Base-by-base conservation (phyloP, 2,888 invertebrate genomes). In the Mythimna pallens region DNA sequence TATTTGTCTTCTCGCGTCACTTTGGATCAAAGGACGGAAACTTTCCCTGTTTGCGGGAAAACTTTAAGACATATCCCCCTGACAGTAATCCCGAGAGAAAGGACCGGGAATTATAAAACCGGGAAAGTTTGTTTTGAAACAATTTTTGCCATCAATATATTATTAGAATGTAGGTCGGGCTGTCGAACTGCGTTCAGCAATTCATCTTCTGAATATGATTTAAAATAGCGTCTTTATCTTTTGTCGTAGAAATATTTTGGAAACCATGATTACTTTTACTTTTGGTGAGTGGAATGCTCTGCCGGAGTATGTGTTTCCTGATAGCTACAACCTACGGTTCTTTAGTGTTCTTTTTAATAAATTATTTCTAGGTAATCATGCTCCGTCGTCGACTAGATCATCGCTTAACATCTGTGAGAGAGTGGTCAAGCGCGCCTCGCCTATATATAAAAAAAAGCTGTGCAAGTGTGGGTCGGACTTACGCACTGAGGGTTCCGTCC, bases 31-130 rank as follows among this genome's bases (percentile, higher is more conserved):
- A 77, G 77, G 68, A 77, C 74, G 68, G 34, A 71, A 75, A 86
- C 76, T 80, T 84, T 81, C 64, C 72, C 70, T 78, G 78, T 83
- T 83, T 76, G 83, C 73, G 74, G 73, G 68, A 70, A 83, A 85
- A 76, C 50, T 85, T 83, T 55, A 20, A 70, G 70, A 76, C 76
- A 71, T 62, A 79, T 85, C 65, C 80, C 64, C 76, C 74, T 62
- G 81, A 83, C 87, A 85, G 79, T 85, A 85, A 85, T 85, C 86
- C 78, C 69, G 73, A 30, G 73, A 70, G 70, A 83, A 75, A 79
- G 72, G 71, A 73, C 72, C 55, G 76, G 62, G 76, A 76, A 85
- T 86, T 86, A 85, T 83, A 86, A 76, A 83, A 81, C 72, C 61
- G 47, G 58, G 62, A 36, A 68, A 75, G 58, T 80, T 66, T 65